Percentiles rank a stretch among this genome's conserved stretches.
Evolutionary conservation across 2,797 vertebrate genomes (phyloP).

Genomic region (Betta splendens): DNA sequence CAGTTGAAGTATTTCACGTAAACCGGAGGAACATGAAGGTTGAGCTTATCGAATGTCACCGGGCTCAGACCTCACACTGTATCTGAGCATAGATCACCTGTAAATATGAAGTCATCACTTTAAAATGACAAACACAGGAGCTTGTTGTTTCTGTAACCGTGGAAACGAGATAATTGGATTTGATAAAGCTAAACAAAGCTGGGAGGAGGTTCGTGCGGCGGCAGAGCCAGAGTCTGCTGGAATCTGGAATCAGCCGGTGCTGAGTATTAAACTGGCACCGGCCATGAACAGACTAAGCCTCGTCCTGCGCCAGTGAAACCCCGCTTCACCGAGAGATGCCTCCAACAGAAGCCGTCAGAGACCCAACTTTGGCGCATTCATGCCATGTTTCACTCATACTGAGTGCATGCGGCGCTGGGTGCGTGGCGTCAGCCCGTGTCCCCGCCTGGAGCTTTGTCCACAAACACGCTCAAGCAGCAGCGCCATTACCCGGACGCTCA

Average conservation of each 20-base stretch:
- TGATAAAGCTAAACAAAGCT: conserved; percentile 33
- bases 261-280: conserved; percentile 42
- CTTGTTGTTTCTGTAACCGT: conserved; percentile 29
- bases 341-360: conserved; percentile 21
- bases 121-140: conserved; percentile 16
- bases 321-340: conserved; percentile 25
- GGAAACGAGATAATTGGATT: conserved; percentile 42
- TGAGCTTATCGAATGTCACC: too few species aligned
- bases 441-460: conserved; percentile 26
- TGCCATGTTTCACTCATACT: conserved; percentile 6
- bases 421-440: neutral
- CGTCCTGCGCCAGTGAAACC: conserved; percentile 45
- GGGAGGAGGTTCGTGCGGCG: conserved; percentile 57
- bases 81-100: neutral
- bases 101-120: conserved; percentile 31
- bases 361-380: conserved; percentile 16
- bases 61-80: too few species aligned
- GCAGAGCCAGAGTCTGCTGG: conserved; percentile 42
- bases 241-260: conserved; percentile 46
- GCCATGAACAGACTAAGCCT: conserved; percentile 47
- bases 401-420: neutral
- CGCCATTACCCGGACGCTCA: conserved; percentile 46
- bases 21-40: too few species aligned
- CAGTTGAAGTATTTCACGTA: too few species aligned
- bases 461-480: conserved; percentile 52